These are phyloP conservation scores for Chesias legatella DNA, from an alignment of 2,888 invertebrate species.

Conservation along the genomic window DNA sequence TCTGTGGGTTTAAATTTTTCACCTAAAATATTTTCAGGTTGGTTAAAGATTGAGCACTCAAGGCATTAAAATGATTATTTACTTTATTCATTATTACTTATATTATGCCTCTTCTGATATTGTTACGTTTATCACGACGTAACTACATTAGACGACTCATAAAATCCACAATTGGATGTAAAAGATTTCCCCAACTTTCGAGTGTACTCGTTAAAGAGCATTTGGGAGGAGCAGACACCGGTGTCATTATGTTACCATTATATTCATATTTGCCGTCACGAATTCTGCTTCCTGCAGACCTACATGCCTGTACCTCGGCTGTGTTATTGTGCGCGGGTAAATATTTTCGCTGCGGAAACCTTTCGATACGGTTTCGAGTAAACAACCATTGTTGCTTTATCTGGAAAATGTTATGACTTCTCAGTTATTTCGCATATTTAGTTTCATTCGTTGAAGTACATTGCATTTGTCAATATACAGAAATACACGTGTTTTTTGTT, in stretches of 20 bases:
- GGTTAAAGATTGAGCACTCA: too few species aligned
- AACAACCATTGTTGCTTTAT: conserved; percentile 20
- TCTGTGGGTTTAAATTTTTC: too few species aligned
- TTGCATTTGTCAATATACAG: too few species aligned
- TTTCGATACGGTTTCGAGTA: conserved; percentile 14
- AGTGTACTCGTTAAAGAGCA: conserved; percentile 18
- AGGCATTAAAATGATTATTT: too few species aligned
- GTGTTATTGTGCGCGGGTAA: conserved; percentile 20
- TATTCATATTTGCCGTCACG: conserved; percentile 38
- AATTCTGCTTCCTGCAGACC: conserved; percentile 20
- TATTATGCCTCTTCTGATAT: too few species aligned
- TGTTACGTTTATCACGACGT: too few species aligned
- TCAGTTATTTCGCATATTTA: conserved; percentile 14
- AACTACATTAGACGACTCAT: not conserved
- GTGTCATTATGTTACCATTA: conserved; percentile 40
- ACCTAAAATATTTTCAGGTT: too few species aligned
- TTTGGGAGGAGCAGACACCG: conserved; percentile 20
- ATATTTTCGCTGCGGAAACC: conserved; percentile 21
- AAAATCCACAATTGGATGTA: conserved; percentile 12
- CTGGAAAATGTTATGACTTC: conserved; percentile 16
- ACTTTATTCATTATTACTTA: too few species aligned
- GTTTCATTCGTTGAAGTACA: not conserved
- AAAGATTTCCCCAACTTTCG: conserved; percentile 18
- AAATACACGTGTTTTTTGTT: too few species aligned
- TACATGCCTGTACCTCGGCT: conserved; percentile 16